Conservation (phyloP, 2,797 vertebrate genomes). For the Monodelphis domestica region DNA sequence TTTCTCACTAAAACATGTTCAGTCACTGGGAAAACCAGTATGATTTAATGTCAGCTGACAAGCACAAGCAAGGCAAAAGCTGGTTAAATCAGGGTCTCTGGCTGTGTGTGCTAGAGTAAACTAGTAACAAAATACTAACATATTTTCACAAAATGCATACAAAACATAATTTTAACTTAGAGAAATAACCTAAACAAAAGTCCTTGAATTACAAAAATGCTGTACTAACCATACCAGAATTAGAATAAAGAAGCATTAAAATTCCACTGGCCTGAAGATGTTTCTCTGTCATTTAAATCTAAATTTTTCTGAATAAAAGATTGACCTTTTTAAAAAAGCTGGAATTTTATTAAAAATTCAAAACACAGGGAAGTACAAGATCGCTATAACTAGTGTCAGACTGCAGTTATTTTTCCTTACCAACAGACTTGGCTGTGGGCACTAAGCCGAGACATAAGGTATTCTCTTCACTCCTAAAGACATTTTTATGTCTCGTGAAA, state of each 20-base stretch:
- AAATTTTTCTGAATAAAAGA: background rate
- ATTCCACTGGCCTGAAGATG: background rate
- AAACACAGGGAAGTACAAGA: background rate
- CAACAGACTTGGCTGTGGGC: background rate
- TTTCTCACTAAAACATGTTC: slow-evolving; percentile 64
- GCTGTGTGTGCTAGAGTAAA: slow-evolving; percentile 32
- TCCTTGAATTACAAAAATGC: background rate
- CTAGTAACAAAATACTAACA: slow-evolving; percentile 34
- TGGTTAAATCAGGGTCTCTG: slow-evolving; percentile 41
- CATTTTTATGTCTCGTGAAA: no score
- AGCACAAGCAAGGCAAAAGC: slow-evolving; percentile 37
- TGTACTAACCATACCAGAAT: background rate
- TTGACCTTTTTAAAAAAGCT: no score
- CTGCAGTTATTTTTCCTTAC: background rate
- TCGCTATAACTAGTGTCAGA: background rate
- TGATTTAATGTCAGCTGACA: slow-evolving; percentile 65
- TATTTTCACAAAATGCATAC: slow-evolving; percentile 30
- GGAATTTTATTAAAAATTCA: background rate
- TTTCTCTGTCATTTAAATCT: background rate
- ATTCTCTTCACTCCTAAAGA: background rate
- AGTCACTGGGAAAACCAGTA: slow-evolving; percentile 69
- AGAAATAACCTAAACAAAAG: background rate
- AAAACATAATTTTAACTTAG: slow-evolving; percentile 53
- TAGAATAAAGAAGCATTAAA: background rate
- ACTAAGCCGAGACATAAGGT: no score